Evolutionary conservation across 1,140 invertebrate species (phyloP).

Genomic region (Galleria mellonella): DNA sequence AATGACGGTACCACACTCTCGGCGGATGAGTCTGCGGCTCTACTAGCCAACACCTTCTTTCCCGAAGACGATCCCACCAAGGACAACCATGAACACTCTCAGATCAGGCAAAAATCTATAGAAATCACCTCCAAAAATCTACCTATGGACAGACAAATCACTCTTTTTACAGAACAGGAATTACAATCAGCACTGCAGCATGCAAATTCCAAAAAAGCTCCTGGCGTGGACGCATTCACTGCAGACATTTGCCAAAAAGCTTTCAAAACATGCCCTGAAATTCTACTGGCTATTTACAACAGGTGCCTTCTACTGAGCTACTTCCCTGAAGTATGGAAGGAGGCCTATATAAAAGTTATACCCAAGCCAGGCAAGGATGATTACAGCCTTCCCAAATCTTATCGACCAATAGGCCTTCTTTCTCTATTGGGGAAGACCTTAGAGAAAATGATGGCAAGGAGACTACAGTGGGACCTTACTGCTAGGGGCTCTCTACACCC

Average conservation of each 20-base stretch:
- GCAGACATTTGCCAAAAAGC: conserved; percentile 2
- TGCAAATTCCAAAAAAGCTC: conserved; percentile 7
- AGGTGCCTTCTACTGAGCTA: not conserved
- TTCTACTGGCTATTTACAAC: not conserved
- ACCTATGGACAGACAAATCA: not conserved
- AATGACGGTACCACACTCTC: too few species aligned
- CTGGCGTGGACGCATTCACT: conserved; percentile 3
- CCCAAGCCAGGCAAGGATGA: not conserved
- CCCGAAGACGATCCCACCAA: too few species aligned
- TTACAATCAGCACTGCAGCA: not conserved
- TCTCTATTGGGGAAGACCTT: not conserved
- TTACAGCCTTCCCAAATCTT: not conserved
- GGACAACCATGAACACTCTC: too few species aligned
- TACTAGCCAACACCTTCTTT: too few species aligned
- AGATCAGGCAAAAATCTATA: too few species aligned
- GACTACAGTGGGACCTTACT: not conserved
- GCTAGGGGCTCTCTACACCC: not conserved
- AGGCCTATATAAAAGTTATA: not conserved
- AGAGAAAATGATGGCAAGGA: not conserved
- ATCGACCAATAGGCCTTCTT: not conserved
- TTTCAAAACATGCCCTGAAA: not conserved
- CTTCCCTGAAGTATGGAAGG: not conserved
- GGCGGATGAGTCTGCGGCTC: too few species aligned
- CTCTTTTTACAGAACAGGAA: not conserved
- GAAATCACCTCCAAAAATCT: too few species aligned